phyloP scores from a whole-genome alignment of 2,888 invertebrate species.

The Acholoe squamosa region DNA sequence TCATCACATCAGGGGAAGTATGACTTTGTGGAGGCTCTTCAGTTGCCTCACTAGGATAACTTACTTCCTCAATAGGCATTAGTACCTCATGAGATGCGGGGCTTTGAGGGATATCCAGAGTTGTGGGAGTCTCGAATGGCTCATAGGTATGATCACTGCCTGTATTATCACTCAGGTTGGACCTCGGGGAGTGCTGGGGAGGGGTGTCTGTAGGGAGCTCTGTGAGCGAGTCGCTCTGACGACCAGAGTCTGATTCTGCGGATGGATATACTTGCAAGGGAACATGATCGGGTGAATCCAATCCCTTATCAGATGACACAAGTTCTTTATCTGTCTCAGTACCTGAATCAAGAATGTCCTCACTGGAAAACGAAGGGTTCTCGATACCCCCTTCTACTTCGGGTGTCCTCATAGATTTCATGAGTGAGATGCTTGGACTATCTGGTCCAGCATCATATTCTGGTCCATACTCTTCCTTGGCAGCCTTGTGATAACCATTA shows the following conservation, averaged over 20 bases:
- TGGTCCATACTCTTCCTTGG: neutral
- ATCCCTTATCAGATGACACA: neutral
- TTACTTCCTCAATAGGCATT: neutral
- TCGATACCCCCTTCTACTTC: neutral
- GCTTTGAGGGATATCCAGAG: neutral
- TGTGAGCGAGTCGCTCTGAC: conserved; percentile 4
- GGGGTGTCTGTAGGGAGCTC: neutral
- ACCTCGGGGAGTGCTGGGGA: neutral
- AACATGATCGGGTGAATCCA: neutral
- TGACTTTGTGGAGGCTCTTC: neutral
- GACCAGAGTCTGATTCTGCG: neutral
- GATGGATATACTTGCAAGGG: neutral
- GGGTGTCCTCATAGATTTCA: conserved; percentile 49
- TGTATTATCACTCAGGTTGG: neutral
- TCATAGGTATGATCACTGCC: neutral
- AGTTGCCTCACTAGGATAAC: neutral
- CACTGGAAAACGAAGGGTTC: conserved; percentile 54
- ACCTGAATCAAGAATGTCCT: conserved; percentile 48
- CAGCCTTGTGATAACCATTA: neutral
- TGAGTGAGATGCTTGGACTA: conserved; percentile 45
- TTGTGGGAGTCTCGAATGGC: neutral
- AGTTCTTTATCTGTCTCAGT: conserved; percentile 42
- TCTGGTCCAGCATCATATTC: conserved; percentile 19
- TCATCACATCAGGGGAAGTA: neutral
- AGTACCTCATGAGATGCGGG: neutral